Percentiles rank a stretch among this genome's conserved stretches.
Evolutionary conservation across 2,113 vertebrate genomes (phyloP).

Genomic region (Gallinago media): DNA sequence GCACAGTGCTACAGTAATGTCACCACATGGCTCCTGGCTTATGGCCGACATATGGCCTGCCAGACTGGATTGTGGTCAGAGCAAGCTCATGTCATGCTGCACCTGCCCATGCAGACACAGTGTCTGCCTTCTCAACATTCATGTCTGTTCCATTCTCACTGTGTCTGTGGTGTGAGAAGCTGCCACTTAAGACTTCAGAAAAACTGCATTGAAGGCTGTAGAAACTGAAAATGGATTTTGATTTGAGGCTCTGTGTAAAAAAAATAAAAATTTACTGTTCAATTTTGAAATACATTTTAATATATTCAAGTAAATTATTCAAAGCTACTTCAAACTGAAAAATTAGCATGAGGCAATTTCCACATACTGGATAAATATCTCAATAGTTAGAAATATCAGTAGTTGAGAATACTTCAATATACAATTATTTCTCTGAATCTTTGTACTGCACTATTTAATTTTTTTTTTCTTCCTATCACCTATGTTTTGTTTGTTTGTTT

Average conservation of each 20-base stretch:
- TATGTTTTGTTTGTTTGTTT: neutral
- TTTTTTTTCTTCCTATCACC: neutral
- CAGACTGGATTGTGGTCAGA: neutral
- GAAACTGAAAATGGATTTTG: neutral
- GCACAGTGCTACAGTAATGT: neutral
- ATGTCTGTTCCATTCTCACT: neutral
- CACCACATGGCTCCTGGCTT: rapidly evolving
- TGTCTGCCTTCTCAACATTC: neutral
- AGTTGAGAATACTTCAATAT: neutral
- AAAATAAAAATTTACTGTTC: neutral
- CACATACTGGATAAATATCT: neutral
- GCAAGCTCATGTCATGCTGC: neutral
- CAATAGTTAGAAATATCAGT: neutral
- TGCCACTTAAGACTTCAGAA: neutral
- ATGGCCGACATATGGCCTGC: neutral
- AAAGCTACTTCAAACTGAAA: neutral
- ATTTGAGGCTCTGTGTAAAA: neutral
- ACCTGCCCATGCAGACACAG: neutral
- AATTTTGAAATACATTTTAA: neutral
- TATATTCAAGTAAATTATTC: neutral
- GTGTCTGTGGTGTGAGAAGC: neutral
- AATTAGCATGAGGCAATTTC: neutral
- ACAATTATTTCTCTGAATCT: neutral
- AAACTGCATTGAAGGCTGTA: rapidly evolving
- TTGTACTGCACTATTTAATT: neutral